These are phyloP conservation scores for Laticauda colubrina DNA, from an alignment of 2,113 vertebrate genomes.

Conservation along the genomic window DNA sequence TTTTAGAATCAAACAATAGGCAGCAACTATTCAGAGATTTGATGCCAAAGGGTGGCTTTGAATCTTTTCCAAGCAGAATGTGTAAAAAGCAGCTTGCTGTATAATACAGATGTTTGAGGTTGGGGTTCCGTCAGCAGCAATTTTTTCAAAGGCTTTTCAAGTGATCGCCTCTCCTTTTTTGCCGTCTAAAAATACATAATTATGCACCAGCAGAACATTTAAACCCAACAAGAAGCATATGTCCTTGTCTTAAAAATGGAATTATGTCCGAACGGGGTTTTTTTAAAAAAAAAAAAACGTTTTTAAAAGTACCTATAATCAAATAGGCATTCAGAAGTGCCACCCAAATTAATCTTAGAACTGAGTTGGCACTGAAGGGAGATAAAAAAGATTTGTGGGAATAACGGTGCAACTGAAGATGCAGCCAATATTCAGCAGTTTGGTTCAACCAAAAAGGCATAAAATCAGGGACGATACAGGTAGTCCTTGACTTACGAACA, in stretches of 20 bases:
- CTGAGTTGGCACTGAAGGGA: not conserved
- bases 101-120: not conserved
- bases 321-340: not conserved
- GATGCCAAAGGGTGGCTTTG: conserved; percentile 29
- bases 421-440: not conserved
- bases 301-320: not conserved
- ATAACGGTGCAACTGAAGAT: too few species aligned
- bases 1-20: conserved; percentile 59
- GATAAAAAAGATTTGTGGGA: not conserved
- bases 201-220: conserved; percentile 33
- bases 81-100: conserved; percentile 20
- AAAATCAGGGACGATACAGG: not conserved
- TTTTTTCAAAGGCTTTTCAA: conserved; percentile 26
- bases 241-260: not conserved
- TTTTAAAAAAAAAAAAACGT: not conserved
- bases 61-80: conserved; percentile 15
- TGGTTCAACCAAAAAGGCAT: not conserved
- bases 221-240: conserved; percentile 51
- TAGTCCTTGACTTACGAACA: too few species aligned
- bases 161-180: conserved; percentile 16
- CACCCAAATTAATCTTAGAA: not conserved
- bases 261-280: not conserved
- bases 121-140: conserved; percentile 54
- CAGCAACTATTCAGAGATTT: not conserved
- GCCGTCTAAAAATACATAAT: conserved; percentile 60